Evolutionary conservation across 2,113 vertebrate species (phyloP).

Genomic region (Oenanthe melanoleuca): DNA sequence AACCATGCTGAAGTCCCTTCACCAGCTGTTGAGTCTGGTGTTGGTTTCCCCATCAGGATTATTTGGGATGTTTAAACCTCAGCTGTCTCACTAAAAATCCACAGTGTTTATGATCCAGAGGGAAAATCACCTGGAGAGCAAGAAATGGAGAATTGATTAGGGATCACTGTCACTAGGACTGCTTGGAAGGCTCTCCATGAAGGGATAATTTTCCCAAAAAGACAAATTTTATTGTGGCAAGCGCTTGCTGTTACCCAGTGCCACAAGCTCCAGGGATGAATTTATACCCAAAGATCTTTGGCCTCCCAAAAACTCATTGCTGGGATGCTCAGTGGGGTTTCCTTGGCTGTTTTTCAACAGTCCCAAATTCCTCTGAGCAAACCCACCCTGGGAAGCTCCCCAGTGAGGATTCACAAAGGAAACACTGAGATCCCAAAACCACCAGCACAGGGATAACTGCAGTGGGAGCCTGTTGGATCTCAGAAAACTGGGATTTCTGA

Average conservation of each 20-base stretch:
- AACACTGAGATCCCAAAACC: fast-evolving
- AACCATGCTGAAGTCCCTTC: neutral
- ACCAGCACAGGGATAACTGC: fast-evolving
- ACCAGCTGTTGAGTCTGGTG: neutral
- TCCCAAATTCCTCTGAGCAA: neutral
- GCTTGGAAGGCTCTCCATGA: neutral
- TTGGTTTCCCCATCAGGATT: neutral
- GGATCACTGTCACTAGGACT: neutral
- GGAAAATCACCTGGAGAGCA: neutral
- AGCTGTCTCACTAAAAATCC: neutral
- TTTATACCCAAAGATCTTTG: neutral
- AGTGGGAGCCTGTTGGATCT: neutral
- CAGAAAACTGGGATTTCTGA: too few relatives aligned
- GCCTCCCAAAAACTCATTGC: neutral
- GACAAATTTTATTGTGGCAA: neutral
- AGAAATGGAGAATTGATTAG: neutral
- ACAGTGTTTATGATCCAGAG: fast-evolving
- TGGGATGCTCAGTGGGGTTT: neutral
- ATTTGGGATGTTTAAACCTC: neutral
- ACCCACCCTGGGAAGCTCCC: neutral
- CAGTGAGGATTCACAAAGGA: neutral
- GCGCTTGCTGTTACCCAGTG: neutral
- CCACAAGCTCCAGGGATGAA: fast-evolving
- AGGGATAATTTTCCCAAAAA: neutral
- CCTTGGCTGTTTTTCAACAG: neutral